These are phyloP conservation scores for Micronycteris hirsuta DNA, from an alignment of 2,113 vertebrate species.

Conservation along the genomic window DNA sequence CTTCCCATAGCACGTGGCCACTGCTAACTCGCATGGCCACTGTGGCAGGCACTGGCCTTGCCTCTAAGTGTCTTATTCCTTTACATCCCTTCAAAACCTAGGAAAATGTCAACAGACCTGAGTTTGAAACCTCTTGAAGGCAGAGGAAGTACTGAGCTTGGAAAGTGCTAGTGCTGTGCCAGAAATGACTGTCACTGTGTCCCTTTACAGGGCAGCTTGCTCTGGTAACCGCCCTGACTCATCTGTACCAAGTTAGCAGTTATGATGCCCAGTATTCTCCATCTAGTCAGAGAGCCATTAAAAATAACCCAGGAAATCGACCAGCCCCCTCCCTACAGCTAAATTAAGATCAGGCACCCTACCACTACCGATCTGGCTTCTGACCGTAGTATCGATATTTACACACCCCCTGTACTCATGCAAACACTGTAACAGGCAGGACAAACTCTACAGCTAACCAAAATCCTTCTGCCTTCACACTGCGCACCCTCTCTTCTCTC, in stretches of 20 bases:
- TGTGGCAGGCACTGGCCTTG: background rate
- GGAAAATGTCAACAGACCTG: background rate
- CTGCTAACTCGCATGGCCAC: background rate
- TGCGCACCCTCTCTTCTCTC: background rate
- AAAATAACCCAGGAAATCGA: background rate
- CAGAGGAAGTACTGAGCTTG: background rate
- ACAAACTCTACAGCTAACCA: background rate
- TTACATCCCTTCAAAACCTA: background rate
- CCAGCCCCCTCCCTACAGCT: background rate
- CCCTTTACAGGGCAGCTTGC: background rate
- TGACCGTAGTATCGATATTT: background rate
- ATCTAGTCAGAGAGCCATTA: background rate
- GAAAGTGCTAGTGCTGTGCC: background rate
- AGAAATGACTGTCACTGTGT: background rate
- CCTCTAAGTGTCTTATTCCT: background rate
- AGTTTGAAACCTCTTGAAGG: background rate
- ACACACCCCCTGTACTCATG: background rate
- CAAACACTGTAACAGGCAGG: background rate
- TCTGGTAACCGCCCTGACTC: background rate
- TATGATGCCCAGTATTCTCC: background rate
- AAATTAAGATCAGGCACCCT: background rate
- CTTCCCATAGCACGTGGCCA: background rate
- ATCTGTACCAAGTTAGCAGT: background rate
- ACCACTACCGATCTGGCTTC: background rate
- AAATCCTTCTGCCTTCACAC: background rate